Evolutionary conservation across 2,113 vertebrate species (phyloP), one percentile per base, ranked within the genome.

Genomic region (Chunga burmeisteri): DNA sequence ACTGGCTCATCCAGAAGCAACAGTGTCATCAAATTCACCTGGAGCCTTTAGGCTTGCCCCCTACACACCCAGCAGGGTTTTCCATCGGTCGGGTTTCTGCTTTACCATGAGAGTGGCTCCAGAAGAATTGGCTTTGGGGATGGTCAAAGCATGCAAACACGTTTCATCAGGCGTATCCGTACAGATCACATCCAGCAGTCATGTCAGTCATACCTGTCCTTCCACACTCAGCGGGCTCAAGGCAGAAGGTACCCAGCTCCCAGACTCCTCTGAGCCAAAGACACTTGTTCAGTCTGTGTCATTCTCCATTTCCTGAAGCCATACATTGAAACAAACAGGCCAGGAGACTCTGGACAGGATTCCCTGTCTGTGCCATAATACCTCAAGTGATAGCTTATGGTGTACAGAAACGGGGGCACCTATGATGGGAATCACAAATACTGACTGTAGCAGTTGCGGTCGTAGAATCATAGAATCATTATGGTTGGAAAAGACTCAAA

Each of bases 101-200:
- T 65, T 68, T 29, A 1, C 16, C 13, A 2, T 6, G 22, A 70
- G 10, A 3, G 2, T 70, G 15, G 10, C 61, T 44, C 17, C 61
- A 20, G 55, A 13, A 61, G 26, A 63, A 22, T 1, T 5, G 16
- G 5, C 2, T 66, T n/a, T 65, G 59, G 26, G 55, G 8, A 22
- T 30, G 38, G 13, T 9, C 2, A 1, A 16, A n/a, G 30, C 1
- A 0, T 5, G 18, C 21, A 22, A 55, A 14, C 5, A 0, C 8
- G 17, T 50, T 85, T 42, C 10, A 1, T 55, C 13, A 32, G 42
- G 10, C 3, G 3, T 27, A 2, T 9, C 13, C 29, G 27, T 25
- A 17, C 11, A 9, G 40, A 20, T 19, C 15, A 46, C 80, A 27
- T 9, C 17, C 32, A 55, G 70, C 70, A 34, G 17, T 13, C 10